Base-by-base conservation (phyloP, 2,113 vertebrate genomes). In the Syngnathoides biaculeatus region DNA sequence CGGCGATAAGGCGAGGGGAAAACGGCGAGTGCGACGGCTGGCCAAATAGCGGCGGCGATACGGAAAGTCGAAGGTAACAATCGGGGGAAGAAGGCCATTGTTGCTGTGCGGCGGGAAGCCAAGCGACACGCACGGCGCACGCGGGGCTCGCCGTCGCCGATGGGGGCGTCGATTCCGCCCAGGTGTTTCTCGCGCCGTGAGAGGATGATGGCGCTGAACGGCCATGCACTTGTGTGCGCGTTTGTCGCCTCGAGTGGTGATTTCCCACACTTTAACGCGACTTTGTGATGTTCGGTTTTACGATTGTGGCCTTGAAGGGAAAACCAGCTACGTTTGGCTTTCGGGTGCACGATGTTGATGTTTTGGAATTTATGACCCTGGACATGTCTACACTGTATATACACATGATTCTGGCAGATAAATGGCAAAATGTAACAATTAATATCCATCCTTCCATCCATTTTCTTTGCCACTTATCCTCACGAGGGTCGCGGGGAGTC, bases 31-130 rank as follows among this genome's bases (percentile, higher is more conserved):
- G 79, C 82, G 81, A 90, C 80, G 73, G 68, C 67, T 88, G 85
- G 83, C 86, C 91, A 84, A 89, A 84, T 79, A 79, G 68, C 65
- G 65, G 52, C 72, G 78, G 52, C 73, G 72, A 82, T 83, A 84
- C 53, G 69, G 75, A 74, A 73, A 74, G 35, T 39, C 38, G 50
- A 27, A 27, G 55, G 26, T 64, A 88, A 92, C 90, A 92, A 92
- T 92, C 63, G 55, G 48, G 87, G 91, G 91, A 92, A 92, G 86
- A 86, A 86, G 83, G 67, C 81, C 84, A 91, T 91, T 92, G 90
- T 90, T 2, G 55, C 79, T 42, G 74, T 58, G 67, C 71, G 80
- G 80, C 85, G 89, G 86, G 82, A 89, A 90, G 75, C 76, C 68
- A 64, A 48, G 43, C 24, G 60, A 62, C 60, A 42, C 11, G 60